These are phyloP conservation scores for Lucilia sericata DNA, from an alignment of 1,140 invertebrate species.

Conservation along the genomic window DNA sequence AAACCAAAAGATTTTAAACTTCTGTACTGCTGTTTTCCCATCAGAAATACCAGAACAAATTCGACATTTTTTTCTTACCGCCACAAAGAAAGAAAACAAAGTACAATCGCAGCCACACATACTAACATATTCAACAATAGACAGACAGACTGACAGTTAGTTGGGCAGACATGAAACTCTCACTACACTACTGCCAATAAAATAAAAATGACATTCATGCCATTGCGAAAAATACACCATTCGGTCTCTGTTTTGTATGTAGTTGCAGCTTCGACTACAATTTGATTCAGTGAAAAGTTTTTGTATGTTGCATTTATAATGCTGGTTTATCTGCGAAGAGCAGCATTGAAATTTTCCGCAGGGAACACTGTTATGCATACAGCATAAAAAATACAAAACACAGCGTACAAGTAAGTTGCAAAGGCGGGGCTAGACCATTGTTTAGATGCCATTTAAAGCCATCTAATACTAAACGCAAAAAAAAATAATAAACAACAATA, in stretches of 20 bases:
- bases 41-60: background rate
- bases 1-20: conserved; percentile 4
- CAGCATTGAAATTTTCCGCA: background rate
- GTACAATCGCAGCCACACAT: background rate
- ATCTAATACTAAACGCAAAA: background rate
- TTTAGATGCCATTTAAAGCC: background rate
- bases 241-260: background rate
- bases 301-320: background rate
- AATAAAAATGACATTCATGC: background rate
- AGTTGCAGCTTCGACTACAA: background rate
- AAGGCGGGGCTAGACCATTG: background rate
- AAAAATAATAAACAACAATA: background rate
- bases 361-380: background rate
- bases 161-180: background rate
- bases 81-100: background rate
- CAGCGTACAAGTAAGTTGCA: background rate
- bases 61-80: background rate
- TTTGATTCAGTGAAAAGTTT: background rate
- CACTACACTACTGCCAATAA: conserved; percentile 5
- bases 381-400: background rate
- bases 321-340: background rate
- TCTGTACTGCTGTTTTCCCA: background rate
- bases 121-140: background rate
- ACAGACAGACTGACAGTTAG: background rate
- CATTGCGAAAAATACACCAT: background rate